Evolutionary conservation across 1,140 invertebrate species (phyloP).

Genomic region (Drosophila triauraria): DNA sequence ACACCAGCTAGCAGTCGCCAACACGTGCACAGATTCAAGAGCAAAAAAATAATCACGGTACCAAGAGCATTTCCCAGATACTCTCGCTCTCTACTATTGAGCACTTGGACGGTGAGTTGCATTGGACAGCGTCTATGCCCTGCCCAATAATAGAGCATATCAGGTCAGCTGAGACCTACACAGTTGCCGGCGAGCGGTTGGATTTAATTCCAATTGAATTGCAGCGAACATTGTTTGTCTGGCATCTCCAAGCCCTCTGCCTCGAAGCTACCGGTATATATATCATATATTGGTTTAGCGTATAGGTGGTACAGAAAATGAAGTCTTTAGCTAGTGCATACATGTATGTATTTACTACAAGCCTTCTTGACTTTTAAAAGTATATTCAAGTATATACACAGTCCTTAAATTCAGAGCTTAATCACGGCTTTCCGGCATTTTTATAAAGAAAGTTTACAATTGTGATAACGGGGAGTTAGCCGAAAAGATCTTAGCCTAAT

Average conservation of each 20-base stretch:
- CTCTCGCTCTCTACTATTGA: too few relatives aligned
- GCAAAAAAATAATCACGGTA: constrained; percentile 17
- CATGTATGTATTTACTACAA: too few relatives aligned
- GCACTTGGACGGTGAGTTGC: not conserved
- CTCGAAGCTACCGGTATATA: not conserved
- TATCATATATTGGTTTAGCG: not conserved
- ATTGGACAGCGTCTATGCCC: not conserved
- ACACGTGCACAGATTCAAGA: constrained; percentile 25
- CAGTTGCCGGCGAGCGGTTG: constrained; percentile 25
- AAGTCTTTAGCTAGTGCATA: too few relatives aligned
- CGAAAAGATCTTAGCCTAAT: too few relatives aligned
- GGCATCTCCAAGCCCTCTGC: not conserved
- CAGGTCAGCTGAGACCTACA: constrained; percentile 15
- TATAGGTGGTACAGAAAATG: not conserved
- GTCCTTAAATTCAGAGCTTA: too few relatives aligned
- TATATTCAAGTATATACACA: too few relatives aligned
- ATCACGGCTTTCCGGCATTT: too few relatives aligned
- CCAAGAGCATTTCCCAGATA: constrained; percentile 1
- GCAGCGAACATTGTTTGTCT: constrained; percentile 49
- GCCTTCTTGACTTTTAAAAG: too few relatives aligned
- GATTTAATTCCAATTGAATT: constrained; percentile 68
- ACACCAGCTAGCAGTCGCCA: not conserved
- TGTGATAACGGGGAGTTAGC: too few relatives aligned
- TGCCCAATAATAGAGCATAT: not conserved
- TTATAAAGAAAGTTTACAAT: too few relatives aligned